Evolutionary conservation across 2,113 vertebrate species (phyloP).

Genomic region (Crotalus helleri): DNA sequence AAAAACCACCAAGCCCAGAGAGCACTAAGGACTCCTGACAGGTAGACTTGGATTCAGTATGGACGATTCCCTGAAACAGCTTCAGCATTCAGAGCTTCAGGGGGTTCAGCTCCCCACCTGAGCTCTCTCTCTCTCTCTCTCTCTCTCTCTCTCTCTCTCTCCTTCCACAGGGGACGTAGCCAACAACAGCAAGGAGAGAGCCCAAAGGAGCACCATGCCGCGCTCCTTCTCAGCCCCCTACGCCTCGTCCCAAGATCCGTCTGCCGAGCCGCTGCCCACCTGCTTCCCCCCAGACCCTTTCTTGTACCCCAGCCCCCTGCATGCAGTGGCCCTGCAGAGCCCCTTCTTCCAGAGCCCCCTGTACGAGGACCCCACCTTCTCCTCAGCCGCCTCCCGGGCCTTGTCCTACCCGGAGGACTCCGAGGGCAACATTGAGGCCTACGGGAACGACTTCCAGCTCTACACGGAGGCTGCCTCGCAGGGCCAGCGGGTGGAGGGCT

Average conservation of each 20-base stretch:
- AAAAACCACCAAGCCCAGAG: neutral
- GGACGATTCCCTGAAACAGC: neutral
- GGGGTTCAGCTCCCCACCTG: neutral
- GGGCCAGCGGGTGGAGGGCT: conserved; percentile 74
- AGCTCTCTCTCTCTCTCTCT: too few relatives aligned
- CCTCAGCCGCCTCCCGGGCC: neutral
- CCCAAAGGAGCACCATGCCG: conserved; percentile 63
- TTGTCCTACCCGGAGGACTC: conserved; percentile 55
- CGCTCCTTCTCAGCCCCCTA: conserved; percentile 84
- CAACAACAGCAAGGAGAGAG: conserved; percentile 50
- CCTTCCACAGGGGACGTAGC: conserved; percentile 58
- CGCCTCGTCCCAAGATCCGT: conserved; percentile 70
- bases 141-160: neutral
- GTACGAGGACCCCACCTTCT: conserved; percentile 1
- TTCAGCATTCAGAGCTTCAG: neutral
- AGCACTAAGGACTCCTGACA: neutral
- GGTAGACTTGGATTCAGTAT: neutral
- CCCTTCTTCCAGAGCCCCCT: conserved; percentile 39
- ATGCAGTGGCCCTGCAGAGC: conserved; percentile 63
- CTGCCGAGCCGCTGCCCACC: conserved; percentile 48
- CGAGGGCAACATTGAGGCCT: conserved; percentile 6
- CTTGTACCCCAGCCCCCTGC: conserved; percentile 65
- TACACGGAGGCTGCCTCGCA: conserved; percentile 67
- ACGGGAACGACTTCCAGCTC: conserved; percentile 32
- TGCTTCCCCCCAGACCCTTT: conserved; percentile 59